Percentiles rank a stretch among this genome's conserved stretches.
These are phyloP conservation scores for Grantiella picta DNA, from an alignment of 2,113 vertebrate species.

Conservation along the genomic window DNA sequence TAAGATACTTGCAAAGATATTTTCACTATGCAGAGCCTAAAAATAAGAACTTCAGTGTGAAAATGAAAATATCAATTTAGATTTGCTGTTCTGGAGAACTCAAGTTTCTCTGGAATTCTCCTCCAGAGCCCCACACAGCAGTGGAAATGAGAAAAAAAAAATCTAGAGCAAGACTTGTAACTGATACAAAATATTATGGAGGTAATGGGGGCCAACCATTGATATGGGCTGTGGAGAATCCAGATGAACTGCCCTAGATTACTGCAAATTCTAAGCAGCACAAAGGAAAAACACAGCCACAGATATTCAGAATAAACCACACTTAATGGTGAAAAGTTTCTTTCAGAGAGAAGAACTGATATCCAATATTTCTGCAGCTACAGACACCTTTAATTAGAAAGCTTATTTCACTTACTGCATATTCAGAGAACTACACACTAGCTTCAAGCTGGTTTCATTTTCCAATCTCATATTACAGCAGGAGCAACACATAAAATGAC, in stretches of 20 bases:
- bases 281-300: not conserved
- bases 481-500: not conserved
- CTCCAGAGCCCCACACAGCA: not conserved
- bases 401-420: not conserved
- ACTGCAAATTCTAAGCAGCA: not conserved
- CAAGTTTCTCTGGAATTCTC: not conserved
- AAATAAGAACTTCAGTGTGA: not conserved
- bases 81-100: not conserved
- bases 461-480: not conserved
- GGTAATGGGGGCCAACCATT: not conserved
- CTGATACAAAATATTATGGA: not conserved
- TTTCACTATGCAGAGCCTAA: not conserved
- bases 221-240: not conserved
- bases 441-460: conserved; percentile 18
- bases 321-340: not conserved
- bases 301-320: not conserved
- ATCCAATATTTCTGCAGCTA: not conserved
- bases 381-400: conserved; percentile 40
- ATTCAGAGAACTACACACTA: not conserved
- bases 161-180: not conserved
- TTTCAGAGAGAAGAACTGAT: not conserved
- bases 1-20: not conserved
- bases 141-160: not conserved
- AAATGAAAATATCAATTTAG: not conserved
- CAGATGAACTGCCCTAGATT: not conserved